phyloP scores from a whole-genome alignment of 2,113 vertebrate species.

The Spheniscus mendiculus region DNA sequence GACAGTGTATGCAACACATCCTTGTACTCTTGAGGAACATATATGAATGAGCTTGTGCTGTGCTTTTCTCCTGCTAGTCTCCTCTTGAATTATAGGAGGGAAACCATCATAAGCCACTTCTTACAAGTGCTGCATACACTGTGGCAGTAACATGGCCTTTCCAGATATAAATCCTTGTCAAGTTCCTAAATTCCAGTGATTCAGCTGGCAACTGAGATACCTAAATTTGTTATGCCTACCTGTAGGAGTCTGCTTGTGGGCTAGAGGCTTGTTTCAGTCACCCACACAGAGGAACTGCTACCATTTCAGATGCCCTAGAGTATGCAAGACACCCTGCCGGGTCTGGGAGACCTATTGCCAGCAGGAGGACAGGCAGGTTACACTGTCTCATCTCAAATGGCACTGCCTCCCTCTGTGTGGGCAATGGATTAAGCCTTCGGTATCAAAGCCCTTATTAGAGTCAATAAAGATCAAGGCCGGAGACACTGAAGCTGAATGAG shows the following conservation, averaged over 20 bases:
- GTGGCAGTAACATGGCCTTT: neutral
- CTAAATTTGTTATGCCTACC: neutral
- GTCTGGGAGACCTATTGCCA: neutral
- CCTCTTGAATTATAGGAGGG: neutral
- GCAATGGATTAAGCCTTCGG: neutral
- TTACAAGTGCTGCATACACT: neutral
- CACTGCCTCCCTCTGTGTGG: neutral
- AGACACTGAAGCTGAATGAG: neutral
- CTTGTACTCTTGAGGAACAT: neutral
- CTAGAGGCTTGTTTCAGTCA: neutral
- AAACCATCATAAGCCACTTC: neutral
- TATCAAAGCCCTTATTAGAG: neutral
- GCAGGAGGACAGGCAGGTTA: neutral
- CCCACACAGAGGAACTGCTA: neutral
- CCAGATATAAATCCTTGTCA: neutral
- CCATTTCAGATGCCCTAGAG: neutral
- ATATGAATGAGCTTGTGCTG: neutral
- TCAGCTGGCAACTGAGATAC: neutral
- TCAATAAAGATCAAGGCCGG: neutral
- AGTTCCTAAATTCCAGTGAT: neutral
- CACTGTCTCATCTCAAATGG: neutral
- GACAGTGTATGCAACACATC: neutral
- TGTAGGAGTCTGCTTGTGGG: neutral
- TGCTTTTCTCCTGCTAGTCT: neutral
- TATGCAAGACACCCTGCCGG: neutral